Percentiles rank a stretch among this genome's conserved stretches.
Conservation (phyloP, 2,797 vertebrate species). For the Rhinophrynus dorsalis region DNA sequence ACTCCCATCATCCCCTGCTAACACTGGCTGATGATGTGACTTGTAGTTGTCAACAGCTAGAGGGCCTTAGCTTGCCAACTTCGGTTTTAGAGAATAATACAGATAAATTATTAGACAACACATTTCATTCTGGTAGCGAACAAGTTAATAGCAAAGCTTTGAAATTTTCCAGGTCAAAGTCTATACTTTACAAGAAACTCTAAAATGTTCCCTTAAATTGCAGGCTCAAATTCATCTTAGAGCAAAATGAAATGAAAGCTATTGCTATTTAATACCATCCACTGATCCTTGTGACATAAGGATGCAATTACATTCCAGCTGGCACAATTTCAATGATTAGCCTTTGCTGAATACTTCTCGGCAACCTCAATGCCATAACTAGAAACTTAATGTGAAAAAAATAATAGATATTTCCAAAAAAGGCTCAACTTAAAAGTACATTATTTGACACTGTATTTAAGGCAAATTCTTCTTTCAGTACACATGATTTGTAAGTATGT, state of each 20-base stretch:
- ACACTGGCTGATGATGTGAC: too few species aligned
- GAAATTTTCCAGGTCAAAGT: background rate
- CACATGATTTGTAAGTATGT: background rate
- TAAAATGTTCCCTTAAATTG: conserved; percentile 13
- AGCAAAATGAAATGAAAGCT: conserved; percentile 28
- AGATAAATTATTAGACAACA: too few species aligned
- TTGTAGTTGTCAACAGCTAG: too few species aligned
- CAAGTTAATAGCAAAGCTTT: background rate
- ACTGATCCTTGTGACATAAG: conserved; percentile 38
- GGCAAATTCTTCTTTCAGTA: background rate
- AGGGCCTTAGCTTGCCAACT: too few species aligned
- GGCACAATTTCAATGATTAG: conserved; percentile 34
- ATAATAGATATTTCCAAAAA: conserved; percentile 19
- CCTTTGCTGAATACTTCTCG: conserved; percentile 15
- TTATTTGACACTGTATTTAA: conserved; percentile 5
- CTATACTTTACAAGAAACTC: background rate
- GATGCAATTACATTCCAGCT: conserved; percentile 30
- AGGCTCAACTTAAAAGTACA: conserved; percentile 6
- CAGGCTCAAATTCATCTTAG: conserved; percentile 2
- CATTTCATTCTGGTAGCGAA: background rate
- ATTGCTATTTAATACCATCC: conserved; percentile 18
- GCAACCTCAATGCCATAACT: conserved; percentile 1
- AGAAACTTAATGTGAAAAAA: conserved; percentile 14
- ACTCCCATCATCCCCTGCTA: too few species aligned
- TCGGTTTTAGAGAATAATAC: too few species aligned